phyloP scores from a whole-genome alignment of 2,888 invertebrate genomes.

The Aleiodes alternator region DNA sequence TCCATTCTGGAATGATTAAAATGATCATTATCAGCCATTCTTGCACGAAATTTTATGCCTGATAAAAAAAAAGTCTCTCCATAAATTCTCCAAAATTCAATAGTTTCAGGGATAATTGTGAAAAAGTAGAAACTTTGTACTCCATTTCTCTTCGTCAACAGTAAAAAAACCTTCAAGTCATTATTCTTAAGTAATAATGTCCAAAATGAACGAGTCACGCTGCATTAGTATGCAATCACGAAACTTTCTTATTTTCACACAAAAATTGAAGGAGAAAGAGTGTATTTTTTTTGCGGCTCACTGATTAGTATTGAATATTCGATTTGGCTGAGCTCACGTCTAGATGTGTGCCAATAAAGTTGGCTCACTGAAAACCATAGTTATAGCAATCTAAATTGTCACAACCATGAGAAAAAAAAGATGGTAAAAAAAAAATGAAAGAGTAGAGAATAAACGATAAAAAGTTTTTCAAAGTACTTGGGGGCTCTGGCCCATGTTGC shows the following conservation, averaged over 20 bases:
- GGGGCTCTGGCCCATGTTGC: too few relatives aligned
- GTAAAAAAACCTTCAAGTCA: constrained; percentile 11
- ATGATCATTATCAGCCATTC: too few relatives aligned
- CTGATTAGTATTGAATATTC: constrained; percentile 11
- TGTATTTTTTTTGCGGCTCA: background rate
- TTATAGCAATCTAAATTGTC: constrained; percentile 18
- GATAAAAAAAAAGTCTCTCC: background rate
- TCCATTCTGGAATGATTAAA: background rate
- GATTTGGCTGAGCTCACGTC: constrained; percentile 10
- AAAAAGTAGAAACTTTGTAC: too few relatives aligned
- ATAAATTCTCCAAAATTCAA: background rate
- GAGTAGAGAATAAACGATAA: background rate
- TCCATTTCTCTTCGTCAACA: background rate
- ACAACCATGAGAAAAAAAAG: constrained; percentile 2
- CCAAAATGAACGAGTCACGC: constrained; percentile 33
- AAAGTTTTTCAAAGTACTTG: background rate
- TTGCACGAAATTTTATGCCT: too few relatives aligned
- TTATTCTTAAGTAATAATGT: background rate
- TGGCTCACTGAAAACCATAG: constrained; percentile 9
- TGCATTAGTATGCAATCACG: constrained; percentile 34
- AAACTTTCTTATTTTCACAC: constrained; percentile 14
- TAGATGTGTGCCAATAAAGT: constrained; percentile 21
- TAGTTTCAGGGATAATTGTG: too few relatives aligned
- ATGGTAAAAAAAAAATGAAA: constrained; percentile 15
- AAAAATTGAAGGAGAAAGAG: background rate